Evolutionary conservation across 2,888 invertebrate genomes (phyloP).

Genomic region (Calephelis perditalis): DNA sequence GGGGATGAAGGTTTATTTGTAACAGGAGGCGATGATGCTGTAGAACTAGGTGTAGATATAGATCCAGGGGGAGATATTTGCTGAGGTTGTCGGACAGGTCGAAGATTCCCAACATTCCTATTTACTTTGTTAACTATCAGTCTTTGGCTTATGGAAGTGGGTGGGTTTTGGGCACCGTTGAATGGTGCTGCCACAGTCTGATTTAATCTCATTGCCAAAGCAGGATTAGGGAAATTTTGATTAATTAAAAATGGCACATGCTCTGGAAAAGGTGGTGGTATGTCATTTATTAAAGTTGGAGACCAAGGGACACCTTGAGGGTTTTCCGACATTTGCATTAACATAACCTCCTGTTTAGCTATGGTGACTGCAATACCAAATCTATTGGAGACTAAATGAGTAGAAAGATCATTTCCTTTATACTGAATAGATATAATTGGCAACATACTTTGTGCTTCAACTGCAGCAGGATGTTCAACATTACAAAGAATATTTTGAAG

Average conservation of each 20-base stretch:
- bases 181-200: constrained; percentile 53
- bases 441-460: constrained; percentile 54
- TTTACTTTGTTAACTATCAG: constrained; percentile 52
- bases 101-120: constrained; percentile 53
- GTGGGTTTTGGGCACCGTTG: constrained; percentile 48
- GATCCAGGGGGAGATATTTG: constrained; percentile 30
- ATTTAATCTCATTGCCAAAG: constrained; percentile 61
- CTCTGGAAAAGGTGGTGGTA: constrained; percentile 48
- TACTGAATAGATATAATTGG: constrained; percentile 67
- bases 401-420: constrained; percentile 67
- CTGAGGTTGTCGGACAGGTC: constrained; percentile 56
- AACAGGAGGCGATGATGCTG: constrained; percentile 30
- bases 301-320: constrained; percentile 49
- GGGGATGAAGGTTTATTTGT: constrained; percentile 46
- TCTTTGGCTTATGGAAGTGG: constrained; percentile 53
- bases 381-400: constrained; percentile 60
- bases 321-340: constrained; percentile 45
- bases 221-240: constrained; percentile 67
- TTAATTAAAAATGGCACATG: constrained; percentile 64
- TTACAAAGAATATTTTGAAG: constrained; percentile 63
- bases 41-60: constrained; percentile 29
- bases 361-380: constrained; percentile 64
- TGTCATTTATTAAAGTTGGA: constrained; percentile 43
- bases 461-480: constrained; percentile 53
- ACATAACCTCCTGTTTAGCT: constrained; percentile 64